phyloP scores from a whole-genome alignment of 2,797 vertebrate genomes.

The Myotis findleyi region DNA sequence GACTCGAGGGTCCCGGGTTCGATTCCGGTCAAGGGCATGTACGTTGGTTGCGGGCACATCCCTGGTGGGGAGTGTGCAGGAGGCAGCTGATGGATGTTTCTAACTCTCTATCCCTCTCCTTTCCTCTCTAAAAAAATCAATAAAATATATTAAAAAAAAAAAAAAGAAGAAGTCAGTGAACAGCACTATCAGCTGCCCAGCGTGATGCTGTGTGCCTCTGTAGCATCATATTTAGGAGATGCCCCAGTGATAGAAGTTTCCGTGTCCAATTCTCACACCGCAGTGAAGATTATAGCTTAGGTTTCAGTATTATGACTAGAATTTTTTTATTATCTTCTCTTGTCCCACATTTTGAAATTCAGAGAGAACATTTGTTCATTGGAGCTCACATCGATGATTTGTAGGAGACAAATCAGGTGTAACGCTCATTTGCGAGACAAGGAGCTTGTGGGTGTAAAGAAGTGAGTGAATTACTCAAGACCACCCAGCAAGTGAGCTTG shows the following conservation, averaged over 20 bases:
- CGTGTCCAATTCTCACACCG: neutral
- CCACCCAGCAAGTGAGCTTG: conserved; percentile 11
- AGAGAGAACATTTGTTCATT: neutral
- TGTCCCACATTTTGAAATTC: neutral
- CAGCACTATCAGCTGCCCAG: neutral
- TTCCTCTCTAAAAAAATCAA: too few species aligned
- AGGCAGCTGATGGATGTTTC: too few species aligned
- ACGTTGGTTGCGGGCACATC: too few species aligned
- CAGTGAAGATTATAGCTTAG: neutral
- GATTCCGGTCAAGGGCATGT: too few species aligned
- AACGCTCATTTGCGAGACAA: neutral
- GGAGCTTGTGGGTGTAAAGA: neutral
- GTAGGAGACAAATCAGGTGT: neutral
- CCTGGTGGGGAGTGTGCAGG: too few species aligned
- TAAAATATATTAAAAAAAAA: too few species aligned
- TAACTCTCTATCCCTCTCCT: too few species aligned
- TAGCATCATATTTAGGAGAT: neutral
- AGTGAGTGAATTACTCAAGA: conserved; percentile 15
- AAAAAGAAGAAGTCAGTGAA: neutral
- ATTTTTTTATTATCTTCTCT: conserved; percentile 17
- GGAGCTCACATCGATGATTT: neutral
- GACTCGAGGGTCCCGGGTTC: too few species aligned
- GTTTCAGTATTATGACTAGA: neutral
- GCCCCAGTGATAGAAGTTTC: neutral
- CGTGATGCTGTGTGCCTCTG: neutral